These are phyloP conservation scores for Drosophila emarginata DNA, from an alignment of 2,888 invertebrate species.

Conservation along the genomic window DNA sequence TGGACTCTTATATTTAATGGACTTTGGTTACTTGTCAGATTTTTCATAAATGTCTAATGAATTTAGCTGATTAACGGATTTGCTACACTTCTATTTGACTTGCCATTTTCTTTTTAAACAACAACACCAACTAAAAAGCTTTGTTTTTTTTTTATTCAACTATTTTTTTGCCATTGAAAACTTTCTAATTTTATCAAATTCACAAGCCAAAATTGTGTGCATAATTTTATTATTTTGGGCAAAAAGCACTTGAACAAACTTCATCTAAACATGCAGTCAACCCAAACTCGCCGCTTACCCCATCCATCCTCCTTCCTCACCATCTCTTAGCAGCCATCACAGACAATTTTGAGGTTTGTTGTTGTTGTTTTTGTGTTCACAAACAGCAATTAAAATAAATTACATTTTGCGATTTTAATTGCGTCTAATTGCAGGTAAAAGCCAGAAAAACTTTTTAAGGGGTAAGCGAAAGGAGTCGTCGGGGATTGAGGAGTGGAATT, in stretches of 20 bases:
- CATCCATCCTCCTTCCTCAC: slow-evolving; percentile 1
- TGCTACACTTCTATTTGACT: background rate
- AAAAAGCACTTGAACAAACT: slow-evolving; percentile 66
- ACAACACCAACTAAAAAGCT: slow-evolving; percentile 21
- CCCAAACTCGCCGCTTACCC: slow-evolving; percentile 8
- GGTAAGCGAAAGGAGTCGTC: background rate
- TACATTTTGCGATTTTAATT: slow-evolving; percentile 74
- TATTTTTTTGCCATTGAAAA: slow-evolving; percentile 30
- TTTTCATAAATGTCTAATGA: slow-evolving; percentile 5
- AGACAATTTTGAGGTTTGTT: slow-evolving; percentile 62
- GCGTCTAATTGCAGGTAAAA: slow-evolving; percentile 75
- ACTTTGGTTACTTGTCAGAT: background rate
- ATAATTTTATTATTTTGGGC: slow-evolving; percentile 69
- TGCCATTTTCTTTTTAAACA: background rate
- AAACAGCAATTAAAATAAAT: slow-evolving; percentile 76
- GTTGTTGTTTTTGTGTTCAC: slow-evolving; percentile 36
- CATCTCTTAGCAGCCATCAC: slow-evolving; percentile 3
- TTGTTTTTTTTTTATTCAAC: background rate
- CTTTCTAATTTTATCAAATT: slow-evolving; percentile 72
- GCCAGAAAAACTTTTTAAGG: slow-evolving; percentile 61
- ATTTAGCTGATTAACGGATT: slow-evolving; percentile 1
- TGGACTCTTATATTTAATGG: background rate
- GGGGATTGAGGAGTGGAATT: slow-evolving; percentile 8
- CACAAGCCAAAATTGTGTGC: slow-evolving; percentile 67
- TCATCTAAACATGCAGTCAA: slow-evolving; percentile 64